Evolutionary conservation across 1,140 invertebrate genomes (phyloP), one percentile per base, ranked within the genome.

Genomic region (Diuraphis noxia): DNA sequence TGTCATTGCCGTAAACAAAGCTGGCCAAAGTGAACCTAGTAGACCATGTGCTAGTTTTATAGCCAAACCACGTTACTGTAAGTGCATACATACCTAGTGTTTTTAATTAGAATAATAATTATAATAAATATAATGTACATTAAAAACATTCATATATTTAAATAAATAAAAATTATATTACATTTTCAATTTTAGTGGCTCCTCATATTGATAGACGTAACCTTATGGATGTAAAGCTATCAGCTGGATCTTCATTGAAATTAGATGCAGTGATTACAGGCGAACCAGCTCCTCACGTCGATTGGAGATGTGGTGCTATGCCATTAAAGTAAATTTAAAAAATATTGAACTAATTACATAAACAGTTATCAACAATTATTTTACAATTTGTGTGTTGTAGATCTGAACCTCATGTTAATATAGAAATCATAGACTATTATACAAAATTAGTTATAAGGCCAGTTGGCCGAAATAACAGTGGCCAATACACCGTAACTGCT

Each of bases 151-250:
- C 30, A 17, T 17, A 41, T 88, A 63, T 10, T 41, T 38, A 41
- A 52, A 56, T 92, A 52, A 77, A 30, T 72, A 40, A 77, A 41
- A 34, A 34, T 19, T 34, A 34, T 63, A 2, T 92, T 79, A 52
- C 7, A 38, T 79, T 88, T 88, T 36, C 92, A 93, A 92, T 94
- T 94, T 93, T 93, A 97, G 96, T 99, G 94, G 97, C 98, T 92
- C 99, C 99, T 49, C 98, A 98, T 94, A 99, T 99, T 94, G 98
- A 99, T 94, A 95, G 98, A 85, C 96, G 97, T 91, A 98, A 98
- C 93, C 94, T 99, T 21, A 95, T 97, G 77, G 97, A 98, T 93
- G 95, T 99, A 49, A 98, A 96, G 0, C 94, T 99, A 79, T 98
- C 98, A n/a, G 97, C 97, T 92, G 98, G 98, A 49, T 96, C 97